Conservation (phyloP, 1,140 invertebrate genomes). For the Aphis craccivora region DNA sequence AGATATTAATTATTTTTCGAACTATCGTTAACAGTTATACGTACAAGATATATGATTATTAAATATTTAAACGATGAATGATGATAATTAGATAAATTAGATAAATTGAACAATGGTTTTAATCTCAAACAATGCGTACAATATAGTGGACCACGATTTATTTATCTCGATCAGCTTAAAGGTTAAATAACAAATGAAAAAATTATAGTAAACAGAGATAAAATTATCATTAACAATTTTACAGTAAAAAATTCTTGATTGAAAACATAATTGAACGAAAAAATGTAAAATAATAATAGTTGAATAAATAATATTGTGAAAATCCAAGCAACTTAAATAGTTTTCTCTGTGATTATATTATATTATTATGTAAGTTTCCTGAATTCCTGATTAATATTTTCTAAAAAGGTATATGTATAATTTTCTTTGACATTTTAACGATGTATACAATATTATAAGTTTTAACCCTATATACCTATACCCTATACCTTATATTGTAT, state of each 20-base stretch:
- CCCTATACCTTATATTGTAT: too few relatives aligned
- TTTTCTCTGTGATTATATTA: neutral
- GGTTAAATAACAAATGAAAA: neutral
- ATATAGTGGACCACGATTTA: neutral
- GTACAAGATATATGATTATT: neutral
- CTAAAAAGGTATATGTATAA: neutral
- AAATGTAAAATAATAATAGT: neutral
- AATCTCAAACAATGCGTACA: neutral
- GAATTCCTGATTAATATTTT: neutral
- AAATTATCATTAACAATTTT: neutral
- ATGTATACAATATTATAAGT: neutral
- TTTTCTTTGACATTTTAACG: conserved; percentile 5
- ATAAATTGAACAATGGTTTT: neutral
- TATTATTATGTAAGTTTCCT: neutral
- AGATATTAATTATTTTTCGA: neutral
- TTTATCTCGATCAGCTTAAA: neutral
- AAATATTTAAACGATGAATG: neutral
- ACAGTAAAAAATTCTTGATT: neutral
- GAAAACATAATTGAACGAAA: neutral
- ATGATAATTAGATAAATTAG: neutral
- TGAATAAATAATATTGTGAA: neutral
- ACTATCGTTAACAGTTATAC: neutral
- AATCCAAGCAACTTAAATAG: neutral
- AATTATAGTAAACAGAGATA: neutral
- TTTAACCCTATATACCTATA: too few relatives aligned